Evolutionary conservation across 1,140 invertebrate genomes (phyloP).

Genomic region (Halictus rubicundus): DNA sequence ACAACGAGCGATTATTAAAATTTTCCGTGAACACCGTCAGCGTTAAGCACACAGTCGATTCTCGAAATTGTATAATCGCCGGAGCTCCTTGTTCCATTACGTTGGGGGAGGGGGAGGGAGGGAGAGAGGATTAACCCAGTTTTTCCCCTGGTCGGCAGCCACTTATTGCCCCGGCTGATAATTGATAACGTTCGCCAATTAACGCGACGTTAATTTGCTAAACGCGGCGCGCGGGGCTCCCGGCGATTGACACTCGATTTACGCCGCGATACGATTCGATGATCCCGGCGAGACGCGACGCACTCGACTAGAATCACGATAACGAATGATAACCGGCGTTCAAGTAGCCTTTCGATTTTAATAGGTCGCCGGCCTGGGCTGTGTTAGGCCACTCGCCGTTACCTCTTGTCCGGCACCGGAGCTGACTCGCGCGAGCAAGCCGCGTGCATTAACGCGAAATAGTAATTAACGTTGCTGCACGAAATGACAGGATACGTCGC

Average conservation of each 20-base stretch:
- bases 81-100: constrained; percentile 16
- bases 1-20: not conserved
- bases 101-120: too few species aligned
- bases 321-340: constrained; percentile 60
- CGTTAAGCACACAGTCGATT: not conserved
- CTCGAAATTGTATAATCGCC: not conserved
- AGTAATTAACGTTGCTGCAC: constrained; percentile 46
- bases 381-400: constrained; percentile 1
- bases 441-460: constrained; percentile 35
- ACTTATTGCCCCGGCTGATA: constrained; percentile 15
- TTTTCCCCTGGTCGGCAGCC: not conserved
- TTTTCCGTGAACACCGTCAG: not conserved
- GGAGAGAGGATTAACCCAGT: constrained; percentile 17
- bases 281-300: constrained; percentile 32
- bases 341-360: constrained; percentile 51
- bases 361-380: constrained; percentile 21
- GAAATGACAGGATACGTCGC: constrained; percentile 45
- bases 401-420: not conserved
- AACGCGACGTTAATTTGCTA: constrained; percentile 20
- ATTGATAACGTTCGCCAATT: constrained; percentile 34
- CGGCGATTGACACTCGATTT: constrained; percentile 19
- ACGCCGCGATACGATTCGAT: constrained; percentile 11
- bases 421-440: not conserved
- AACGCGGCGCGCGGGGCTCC: not conserved
- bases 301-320: constrained; percentile 41